Evolutionary conservation across 64 coral and sea anemone genomes (phyloP).

Genomic region (Pocillopora damicornis): DNA sequence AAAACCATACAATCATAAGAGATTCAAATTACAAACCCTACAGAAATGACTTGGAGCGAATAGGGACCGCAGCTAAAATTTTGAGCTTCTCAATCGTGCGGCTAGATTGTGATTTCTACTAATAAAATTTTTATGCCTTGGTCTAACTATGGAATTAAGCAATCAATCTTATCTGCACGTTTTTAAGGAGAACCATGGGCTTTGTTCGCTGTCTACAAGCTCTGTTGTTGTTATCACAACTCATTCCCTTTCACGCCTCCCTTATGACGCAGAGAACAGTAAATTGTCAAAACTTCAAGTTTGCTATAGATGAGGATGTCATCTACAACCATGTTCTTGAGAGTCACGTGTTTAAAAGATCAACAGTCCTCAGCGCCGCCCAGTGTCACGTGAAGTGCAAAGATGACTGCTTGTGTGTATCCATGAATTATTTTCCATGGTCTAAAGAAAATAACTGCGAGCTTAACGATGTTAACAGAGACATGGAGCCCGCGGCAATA

Average conservation of each 20-base stretch:
- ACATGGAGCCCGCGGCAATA: neutral
- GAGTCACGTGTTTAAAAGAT: neutral
- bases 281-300: constrained; percentile 2
- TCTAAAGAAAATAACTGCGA: neutral
- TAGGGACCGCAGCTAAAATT: too few species aligned
- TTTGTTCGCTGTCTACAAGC: neutral
- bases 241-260: neutral
- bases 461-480: neutral
- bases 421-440: neutral
- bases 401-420: neutral
- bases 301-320: neutral
- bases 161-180: too few species aligned
- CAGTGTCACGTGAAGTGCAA: neutral
- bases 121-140: too few species aligned
- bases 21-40: too few species aligned
- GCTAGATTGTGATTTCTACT: too few species aligned
- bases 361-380: neutral
- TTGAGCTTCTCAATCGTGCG: too few species aligned
- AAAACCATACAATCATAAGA: too few species aligned
- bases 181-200: neutral
- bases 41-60: too few species aligned
- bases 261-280: neutral
- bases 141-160: too few species aligned
- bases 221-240: neutral
- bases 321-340: neutral